A percentile compares a stretch with the other conserved stretches of the same genome.
Evolutionary conservation across 2,888 invertebrate species (phyloP).

Genomic region (Trissolcus brochymenae): DNA sequence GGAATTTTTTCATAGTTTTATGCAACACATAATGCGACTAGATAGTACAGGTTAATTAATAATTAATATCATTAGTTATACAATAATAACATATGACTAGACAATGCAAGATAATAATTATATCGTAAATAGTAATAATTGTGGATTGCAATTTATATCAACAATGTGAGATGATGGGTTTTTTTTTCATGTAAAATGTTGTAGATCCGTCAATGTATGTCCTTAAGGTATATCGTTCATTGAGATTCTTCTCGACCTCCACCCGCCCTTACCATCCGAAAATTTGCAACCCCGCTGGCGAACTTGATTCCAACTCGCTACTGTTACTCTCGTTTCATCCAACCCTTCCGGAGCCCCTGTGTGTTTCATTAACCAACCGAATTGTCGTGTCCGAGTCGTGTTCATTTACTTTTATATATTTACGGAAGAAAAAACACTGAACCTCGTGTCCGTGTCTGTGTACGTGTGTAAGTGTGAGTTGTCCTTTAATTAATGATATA

Average conservation of each 20-base stretch:
- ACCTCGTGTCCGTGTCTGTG: constrained; percentile 2
- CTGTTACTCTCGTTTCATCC: constrained; percentile 8
- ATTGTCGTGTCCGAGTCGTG: too few species aligned
- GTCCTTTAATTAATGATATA: constrained; percentile 55
- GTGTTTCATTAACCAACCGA: background rate
- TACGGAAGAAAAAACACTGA: constrained; percentile 34
- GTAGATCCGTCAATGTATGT: constrained; percentile 62
- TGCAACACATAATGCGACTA: constrained; percentile 77
- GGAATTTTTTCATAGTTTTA: constrained; percentile 69
- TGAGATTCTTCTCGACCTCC: constrained; percentile 33
- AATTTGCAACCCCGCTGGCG: constrained; percentile 26
- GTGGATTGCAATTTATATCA: constrained; percentile 76
- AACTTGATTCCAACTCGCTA: constrained; percentile 35
- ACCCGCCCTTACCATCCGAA: constrained; percentile 30
- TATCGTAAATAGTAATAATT: constrained; percentile 76
- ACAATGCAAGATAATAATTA: constrained; percentile 77
- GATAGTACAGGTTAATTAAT: constrained; percentile 76
- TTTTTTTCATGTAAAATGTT: constrained; percentile 63
- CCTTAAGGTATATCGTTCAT: constrained; percentile 23
- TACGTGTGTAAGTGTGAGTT: constrained; percentile 17
- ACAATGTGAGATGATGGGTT: constrained; percentile 74
- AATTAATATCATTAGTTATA: constrained; percentile 76
- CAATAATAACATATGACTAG: constrained; percentile 77
- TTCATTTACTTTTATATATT: background rate
- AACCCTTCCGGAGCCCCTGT: constrained; percentile 31